Conservation (phyloP, 2,797 vertebrate genomes). For the Poecilia velifera region DNA sequence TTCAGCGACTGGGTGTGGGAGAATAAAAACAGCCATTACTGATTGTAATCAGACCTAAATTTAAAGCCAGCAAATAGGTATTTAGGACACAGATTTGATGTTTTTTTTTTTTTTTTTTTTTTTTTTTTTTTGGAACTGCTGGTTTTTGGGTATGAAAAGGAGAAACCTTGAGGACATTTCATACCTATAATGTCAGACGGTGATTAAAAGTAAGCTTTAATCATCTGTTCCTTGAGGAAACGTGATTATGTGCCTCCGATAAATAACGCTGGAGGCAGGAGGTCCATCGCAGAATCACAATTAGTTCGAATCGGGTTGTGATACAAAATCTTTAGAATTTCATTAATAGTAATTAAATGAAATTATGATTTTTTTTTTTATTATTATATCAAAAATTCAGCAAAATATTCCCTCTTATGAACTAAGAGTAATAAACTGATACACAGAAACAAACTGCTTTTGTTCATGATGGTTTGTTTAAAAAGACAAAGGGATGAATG, state of each 20-base stretch:
- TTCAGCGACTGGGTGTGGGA: not conserved
- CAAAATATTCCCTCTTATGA: not conserved
- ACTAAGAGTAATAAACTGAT: not conserved
- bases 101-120: not conserved
- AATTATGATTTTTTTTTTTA: not conserved
- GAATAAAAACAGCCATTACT: not conserved
- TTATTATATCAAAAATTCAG: not conserved
- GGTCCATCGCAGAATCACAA: not conserved
- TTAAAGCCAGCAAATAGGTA: not conserved
- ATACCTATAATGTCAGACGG: not conserved
- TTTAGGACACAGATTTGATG: not conserved
- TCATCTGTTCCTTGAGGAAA: not conserved
- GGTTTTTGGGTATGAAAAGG: not conserved
- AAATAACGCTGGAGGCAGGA: not conserved
- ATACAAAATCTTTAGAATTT: no score
- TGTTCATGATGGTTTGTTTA: not conserved
- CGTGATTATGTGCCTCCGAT: not conserved
- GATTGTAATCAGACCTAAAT: not conserved
- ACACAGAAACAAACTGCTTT: not conserved
- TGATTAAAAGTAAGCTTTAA: not conserved
- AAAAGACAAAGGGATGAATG: not conserved
- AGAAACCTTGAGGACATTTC: not conserved
- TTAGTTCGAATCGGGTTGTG: not conserved
- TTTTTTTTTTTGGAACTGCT: not conserved
- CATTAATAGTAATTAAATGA: not conserved